Evolutionary conservation across 2,888 invertebrate species (phyloP), one percentile per base, ranked within the genome.

Genomic region (Sycophila texana): DNA sequence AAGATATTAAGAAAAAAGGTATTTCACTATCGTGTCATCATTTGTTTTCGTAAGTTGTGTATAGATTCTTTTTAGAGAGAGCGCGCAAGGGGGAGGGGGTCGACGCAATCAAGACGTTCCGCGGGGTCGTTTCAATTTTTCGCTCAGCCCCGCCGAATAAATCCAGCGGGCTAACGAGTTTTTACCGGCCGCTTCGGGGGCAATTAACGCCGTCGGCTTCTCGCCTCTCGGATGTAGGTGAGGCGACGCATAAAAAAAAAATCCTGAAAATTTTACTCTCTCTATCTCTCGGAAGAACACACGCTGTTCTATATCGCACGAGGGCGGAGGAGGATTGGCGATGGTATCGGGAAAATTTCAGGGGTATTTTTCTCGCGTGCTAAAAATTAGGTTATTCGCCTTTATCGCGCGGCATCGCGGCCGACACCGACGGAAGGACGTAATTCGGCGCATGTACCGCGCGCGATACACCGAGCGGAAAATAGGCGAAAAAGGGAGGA

Each of bases 131-230:
- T 73, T 75, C 76, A 80, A 57, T 67, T 80, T 75, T 39, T 39
- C 39, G 39, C 1, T 61, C 14, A 18, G 51, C 10, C 57, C 26
- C 51, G 20, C 20, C 71, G 57, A 68, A 88, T 87, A 89, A 89
- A 89, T 89, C 87, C 73, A 84, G 83, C 57, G 73, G 86, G 85
- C 85, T 88, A 89, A 89, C 87, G 88, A 89, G 89, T 89, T 90
- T 90, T 90, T 88, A 89, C 86, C 84, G 83, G 83, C 86, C 82
- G 83, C 82, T 81, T 65, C 83, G 67, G 20, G 72, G 74, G 77
- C 77, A 82, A 82, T 79, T 79, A 80, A 81, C 74, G n/a, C 20
- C 47, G 72, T 26, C 22, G 58, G 39, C 5, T 57, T 13, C n/a
- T 22, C 61, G 30, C 39, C 0, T 20, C 57, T 57, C 68, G 20